Evolutionary conservation across 2,888 invertebrate species (phyloP), one percentile per base, ranked within the genome.

Genomic region (Omphaloscelis lunosa): DNA sequence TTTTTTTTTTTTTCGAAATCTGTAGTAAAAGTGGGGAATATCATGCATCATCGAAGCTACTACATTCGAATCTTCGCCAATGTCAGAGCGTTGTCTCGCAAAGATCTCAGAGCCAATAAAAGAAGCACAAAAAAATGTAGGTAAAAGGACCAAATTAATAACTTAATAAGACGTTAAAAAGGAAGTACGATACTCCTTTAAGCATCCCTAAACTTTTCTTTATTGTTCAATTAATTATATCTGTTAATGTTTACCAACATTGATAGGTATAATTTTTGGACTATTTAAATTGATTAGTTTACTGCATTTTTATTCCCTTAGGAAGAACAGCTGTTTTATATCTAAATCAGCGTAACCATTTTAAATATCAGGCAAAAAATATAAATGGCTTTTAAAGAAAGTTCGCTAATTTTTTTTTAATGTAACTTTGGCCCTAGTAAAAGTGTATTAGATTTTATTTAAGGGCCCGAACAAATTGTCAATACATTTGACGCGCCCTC

Each of bases 401-500:
- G 82, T 84, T 41, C 15, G 20, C 3, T 27, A 34, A n/a, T n/a
- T n/a, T 66, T 79, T 80, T 80, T 76, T 79, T 34, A 5, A 9
- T 17, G 27, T 53, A 66, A 61, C 56, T 74, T 79, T 72, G 73
- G 72, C 80, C 77, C 77, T 72, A 85, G 84, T 86, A 79, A 87
- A 89, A 82, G 85, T 88, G 85, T 90, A 95, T 95, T 93, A 92
- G 89, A 94, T 91, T 89, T 93, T 93, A 94, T 95, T 94, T 94
- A 95, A 91, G 89, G 89, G 90, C 93, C 91, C 85, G 89, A 93
- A 93, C 94, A 87, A 94, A 95, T 94, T 89, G 79, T 87, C 90
- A 90, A 92, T 90, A 91, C 91, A 94, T 94, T 94, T 93, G 94
- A 95, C 94, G 93, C 93, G 93, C 95, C 94, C 92, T 82, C 56